Percentiles rank a stretch among this genome's conserved stretches.
Evolutionary conservation across 1,140 invertebrate species (phyloP).

Genomic region (Dryas iulia): DNA sequence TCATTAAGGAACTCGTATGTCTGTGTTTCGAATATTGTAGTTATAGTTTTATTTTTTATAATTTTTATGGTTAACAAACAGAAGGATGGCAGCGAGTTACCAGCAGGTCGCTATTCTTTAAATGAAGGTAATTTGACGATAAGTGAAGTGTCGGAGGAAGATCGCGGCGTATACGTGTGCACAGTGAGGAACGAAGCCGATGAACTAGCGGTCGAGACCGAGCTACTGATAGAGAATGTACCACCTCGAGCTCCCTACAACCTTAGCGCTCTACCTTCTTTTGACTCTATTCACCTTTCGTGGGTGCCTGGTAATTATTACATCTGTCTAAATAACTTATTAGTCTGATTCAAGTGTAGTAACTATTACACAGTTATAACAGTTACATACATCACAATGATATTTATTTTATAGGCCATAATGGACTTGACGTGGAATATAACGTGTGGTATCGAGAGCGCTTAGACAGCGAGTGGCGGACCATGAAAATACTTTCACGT

Average conservation of each 20-base stretch:
- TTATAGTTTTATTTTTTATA: no score
- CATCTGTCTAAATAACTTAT: neutral
- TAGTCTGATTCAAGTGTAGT: no score
- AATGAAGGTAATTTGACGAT: slow-evolving; percentile 94
- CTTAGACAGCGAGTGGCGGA: slow-evolving; percentile 88
- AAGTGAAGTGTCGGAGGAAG: slow-evolving; percentile 88
- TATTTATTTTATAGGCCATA: slow-evolving; percentile 82
- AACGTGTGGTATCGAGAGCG: slow-evolving; percentile 90
- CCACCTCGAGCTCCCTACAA: slow-evolving; percentile 95
- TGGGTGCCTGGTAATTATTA: slow-evolving; percentile 87
- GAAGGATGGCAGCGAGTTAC: slow-evolving; percentile 88
- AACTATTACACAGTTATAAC: no score
- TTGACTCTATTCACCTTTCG: slow-evolving; percentile 88
- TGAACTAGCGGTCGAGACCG: slow-evolving; percentile 92
- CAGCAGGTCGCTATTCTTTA: slow-evolving; percentile 85
- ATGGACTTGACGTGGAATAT: slow-evolving; percentile 90
- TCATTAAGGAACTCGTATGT: neutral
- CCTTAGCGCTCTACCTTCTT: slow-evolving; percentile 88
- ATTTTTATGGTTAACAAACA: slow-evolving; percentile 60
- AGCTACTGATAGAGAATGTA: slow-evolving; percentile 92
- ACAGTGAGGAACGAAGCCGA: slow-evolving; percentile 95
- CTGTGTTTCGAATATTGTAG: no score
- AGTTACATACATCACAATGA: no score
- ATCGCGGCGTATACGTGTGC: slow-evolving; percentile 95
- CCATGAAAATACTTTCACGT: slow-evolving; percentile 84